Conservation (phyloP, 2,113 vertebrate species). For the Petromus typicus region DNA sequence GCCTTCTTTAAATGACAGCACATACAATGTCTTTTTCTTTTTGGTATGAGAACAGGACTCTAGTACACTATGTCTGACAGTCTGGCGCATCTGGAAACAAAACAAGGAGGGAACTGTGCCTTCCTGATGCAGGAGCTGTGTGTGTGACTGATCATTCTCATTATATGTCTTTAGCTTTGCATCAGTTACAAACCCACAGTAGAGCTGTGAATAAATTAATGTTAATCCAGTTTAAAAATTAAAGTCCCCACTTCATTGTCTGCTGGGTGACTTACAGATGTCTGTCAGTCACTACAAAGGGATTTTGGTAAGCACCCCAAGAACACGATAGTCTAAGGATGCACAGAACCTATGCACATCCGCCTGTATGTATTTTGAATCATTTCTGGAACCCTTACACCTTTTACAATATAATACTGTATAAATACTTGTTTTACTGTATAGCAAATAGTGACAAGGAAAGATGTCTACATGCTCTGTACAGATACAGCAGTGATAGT, state of each 20-base stretch:
- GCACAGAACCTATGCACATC: background rate
- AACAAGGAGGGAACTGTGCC: background rate
- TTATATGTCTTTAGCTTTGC: background rate
- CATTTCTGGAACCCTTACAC: background rate
- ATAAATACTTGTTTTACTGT: background rate
- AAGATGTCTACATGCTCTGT: background rate
- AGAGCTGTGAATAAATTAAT: background rate
- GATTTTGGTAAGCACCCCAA: no score
- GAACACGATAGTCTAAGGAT: background rate
- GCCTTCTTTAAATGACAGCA: background rate
- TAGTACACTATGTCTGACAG: background rate
- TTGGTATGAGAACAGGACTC: background rate
- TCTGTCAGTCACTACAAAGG: background rate
- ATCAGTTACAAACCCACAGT: background rate
- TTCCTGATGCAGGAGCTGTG: background rate
- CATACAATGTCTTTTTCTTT: background rate
- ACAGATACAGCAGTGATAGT: background rate
- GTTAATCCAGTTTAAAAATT: background rate
- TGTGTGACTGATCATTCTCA: background rate
- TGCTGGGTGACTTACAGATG: background rate
- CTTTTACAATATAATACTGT: background rate
- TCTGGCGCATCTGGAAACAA: background rate
- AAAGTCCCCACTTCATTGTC: constrained; percentile 8
- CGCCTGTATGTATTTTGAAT: background rate
- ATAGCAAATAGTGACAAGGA: background rate